Base-by-base conservation (phyloP, 2,888 invertebrate genomes). In the Brachyptera risi region DNA sequence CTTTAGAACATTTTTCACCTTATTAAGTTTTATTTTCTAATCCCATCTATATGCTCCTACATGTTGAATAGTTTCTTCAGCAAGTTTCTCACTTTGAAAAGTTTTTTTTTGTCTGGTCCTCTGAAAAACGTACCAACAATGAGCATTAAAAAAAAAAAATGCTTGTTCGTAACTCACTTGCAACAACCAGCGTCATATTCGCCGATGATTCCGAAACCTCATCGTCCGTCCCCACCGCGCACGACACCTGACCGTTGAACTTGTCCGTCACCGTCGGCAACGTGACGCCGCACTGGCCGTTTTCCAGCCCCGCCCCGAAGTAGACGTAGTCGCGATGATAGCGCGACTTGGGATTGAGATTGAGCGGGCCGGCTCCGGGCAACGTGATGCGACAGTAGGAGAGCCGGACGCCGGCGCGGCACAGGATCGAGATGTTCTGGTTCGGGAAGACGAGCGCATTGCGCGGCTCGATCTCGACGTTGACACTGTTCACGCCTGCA, bases 201-300 rank as follows among this genome's bases (percentile, higher is more conserved):
- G 82, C 86, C 0, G 75, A 74, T 0, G 82, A 73, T 70, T 90
- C 90, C 9, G 77, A 74, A 56, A 74, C 73, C 31, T 82, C 83
- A 0, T 79, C 77, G 62, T 74, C 74, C 0, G 84, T 79, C 0
- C 85, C 87, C 58, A 90, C 72, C 35, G 78, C 78, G 71, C 90
- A 91, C 54, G 80, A 81, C 66, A 89, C 81, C 67, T 80, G 78
- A 0, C 91, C 91, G 71, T 90, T 87, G 75, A 87, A 82, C 47
- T 76, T 78, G 54, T 86, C 85, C 63, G 77, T 79, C 15, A 88
- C 82, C 60, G 78, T 78, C 62, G 80, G 77, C 64, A 91, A 85
- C 60, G 75, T 79, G 3, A 86, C 84, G 1, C 90, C 90, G 68
- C 91, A 91, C 67, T 90, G 83, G 0, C 90, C 90, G 1, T 74